Percentiles rank a stretch among this genome's conserved stretches.
phyloP scores from a whole-genome alignment of 2,888 invertebrate species.

The Phortica magna region DNA sequence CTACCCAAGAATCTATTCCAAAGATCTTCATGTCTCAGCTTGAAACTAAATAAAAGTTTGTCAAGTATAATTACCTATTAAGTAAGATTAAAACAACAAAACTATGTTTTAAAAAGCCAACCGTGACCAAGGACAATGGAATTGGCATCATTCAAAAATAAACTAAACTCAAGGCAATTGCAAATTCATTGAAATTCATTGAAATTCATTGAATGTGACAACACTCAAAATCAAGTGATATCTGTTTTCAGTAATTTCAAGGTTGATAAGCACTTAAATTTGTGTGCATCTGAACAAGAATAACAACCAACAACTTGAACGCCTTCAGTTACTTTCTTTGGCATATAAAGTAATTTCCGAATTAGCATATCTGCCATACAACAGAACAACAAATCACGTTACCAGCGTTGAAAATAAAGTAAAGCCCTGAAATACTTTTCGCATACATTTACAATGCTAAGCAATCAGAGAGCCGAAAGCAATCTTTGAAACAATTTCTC shows the following conservation, averaged over 20 bases:
- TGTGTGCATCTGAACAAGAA: background rate
- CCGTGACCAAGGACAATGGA: too few species aligned
- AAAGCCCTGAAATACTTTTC: slow-evolving; percentile 5
- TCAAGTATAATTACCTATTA: too few species aligned
- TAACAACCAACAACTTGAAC: background rate
- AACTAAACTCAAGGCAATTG: too few species aligned
- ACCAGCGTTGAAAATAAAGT: background rate
- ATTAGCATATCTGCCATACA: slow-evolving; percentile 31
- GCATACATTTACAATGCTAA: slow-evolving; percentile 19
- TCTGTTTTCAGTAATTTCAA: background rate
- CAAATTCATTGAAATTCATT: too few species aligned
- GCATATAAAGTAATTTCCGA: slow-evolving; percentile 30
- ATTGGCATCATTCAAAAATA: too few species aligned
- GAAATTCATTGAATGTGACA: background rate
- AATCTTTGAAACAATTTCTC: slow-evolving; percentile 19
- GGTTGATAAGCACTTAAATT: slow-evolving; percentile 23
- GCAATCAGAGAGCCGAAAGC: slow-evolving; percentile 22
- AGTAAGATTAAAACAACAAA: too few species aligned
- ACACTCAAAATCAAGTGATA: background rate
- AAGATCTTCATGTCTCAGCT: too few species aligned
- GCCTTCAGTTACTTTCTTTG: background rate
- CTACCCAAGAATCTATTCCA: too few species aligned
- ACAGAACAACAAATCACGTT: slow-evolving; percentile 32
- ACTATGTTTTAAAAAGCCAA: too few species aligned
- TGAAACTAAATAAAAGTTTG: too few species aligned